Evolutionary conservation across 2,797 vertebrate species (phyloP).

Genomic region (Ambastaia sidthimunki): DNA sequence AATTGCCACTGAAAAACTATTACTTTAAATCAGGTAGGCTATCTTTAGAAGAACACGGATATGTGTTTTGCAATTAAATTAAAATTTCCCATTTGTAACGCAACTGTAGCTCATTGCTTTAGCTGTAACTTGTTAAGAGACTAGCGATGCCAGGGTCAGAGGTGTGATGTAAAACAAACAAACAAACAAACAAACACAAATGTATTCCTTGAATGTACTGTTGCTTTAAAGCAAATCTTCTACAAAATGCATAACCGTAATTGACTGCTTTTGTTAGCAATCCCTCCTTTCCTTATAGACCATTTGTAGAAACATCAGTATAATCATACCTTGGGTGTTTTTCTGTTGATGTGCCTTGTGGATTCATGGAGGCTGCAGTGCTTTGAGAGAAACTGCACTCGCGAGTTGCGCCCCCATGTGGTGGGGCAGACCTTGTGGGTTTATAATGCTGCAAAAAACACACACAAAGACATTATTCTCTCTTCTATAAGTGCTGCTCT

Average conservation of each 20-base stretch:
- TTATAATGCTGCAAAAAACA: conserved; percentile 73
- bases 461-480: conserved; percentile 1
- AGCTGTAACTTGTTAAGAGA: too few species aligned
- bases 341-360: conserved; percentile 53
- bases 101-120: too few species aligned
- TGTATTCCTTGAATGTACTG: neutral
- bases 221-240: neutral
- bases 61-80: neutral
- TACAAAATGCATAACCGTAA: neutral
- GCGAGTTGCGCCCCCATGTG: conserved; percentile 61
- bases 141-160: too few species aligned
- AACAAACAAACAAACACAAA: neutral
- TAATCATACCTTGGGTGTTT: conserved; percentile 72
- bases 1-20: neutral
- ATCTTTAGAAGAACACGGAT: neutral
- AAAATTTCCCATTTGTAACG: neutral
- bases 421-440: conserved; percentile 54
- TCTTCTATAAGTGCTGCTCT: neutral
- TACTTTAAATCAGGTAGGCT: neutral
- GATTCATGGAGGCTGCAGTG: conserved; percentile 51
- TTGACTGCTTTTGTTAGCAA: neutral
- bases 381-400: conserved; percentile 67
- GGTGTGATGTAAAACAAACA: too few species aligned
- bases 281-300: neutral
- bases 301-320: neutral